A percentile compares a stretch with the other conserved stretches of the same genome.
Conservation (phyloP, 2,888 invertebrate genomes). For the Eupeodes latifasciatus region DNA sequence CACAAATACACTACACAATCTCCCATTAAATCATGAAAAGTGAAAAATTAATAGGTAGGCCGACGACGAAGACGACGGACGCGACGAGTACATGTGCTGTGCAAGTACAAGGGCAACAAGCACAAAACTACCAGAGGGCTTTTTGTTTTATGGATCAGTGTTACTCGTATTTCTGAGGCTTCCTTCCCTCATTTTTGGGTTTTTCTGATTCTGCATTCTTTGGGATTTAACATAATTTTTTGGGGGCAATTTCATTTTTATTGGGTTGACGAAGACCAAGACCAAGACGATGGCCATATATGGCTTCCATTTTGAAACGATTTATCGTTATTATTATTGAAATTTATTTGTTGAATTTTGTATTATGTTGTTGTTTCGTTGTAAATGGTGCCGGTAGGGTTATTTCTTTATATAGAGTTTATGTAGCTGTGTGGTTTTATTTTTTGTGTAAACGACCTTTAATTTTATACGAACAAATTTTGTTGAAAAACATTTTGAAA, state of each 20-base stretch:
- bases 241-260: not conserved
- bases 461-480: slow-evolving; percentile 14
- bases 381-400: not conserved
- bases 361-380: slow-evolving; percentile 28
- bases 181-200: slow-evolving; percentile 15
- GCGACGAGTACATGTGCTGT: too few species aligned
- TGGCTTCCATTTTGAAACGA: not conserved
- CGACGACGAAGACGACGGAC: too few species aligned
- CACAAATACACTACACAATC: not conserved
- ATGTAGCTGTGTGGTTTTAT: not conserved
- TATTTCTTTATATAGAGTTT: not conserved
- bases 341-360: slow-evolving; percentile 39
- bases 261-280: not conserved
- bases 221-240: not conserved
- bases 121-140: not conserved
- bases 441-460: slow-evolving; percentile 45
- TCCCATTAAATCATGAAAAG: not conserved
- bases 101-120: slow-evolving; percentile 33
- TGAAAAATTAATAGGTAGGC: slow-evolving; percentile 7
- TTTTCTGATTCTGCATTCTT: slow-evolving; percentile 2
- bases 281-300: not conserved
- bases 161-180: slow-evolving; percentile 17
- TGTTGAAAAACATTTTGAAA: slow-evolving; percentile 42
- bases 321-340: slow-evolving; percentile 14
- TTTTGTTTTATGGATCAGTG: not conserved